phyloP scores from a whole-genome alignment of 2,113 vertebrate species.

The Butorides virescens region DNA sequence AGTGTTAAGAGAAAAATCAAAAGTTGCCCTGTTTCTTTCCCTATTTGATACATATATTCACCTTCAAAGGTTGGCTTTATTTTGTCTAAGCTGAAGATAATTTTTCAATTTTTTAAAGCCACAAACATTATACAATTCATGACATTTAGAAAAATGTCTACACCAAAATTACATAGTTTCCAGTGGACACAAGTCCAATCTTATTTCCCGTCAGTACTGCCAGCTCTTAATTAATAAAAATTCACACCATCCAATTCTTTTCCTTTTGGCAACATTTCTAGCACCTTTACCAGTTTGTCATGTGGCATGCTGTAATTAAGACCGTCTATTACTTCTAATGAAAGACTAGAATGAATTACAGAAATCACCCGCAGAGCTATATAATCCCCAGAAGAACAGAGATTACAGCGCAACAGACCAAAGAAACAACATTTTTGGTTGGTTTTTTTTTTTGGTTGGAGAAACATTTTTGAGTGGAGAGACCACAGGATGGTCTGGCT shows the following conservation, averaged over 20 bases:
- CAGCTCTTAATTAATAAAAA: slow-evolving; percentile 69
- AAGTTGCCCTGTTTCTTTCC: background rate
- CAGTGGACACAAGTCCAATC: slow-evolving; percentile 40
- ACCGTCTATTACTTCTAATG: slow-evolving; percentile 64
- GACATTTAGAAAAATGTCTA: slow-evolving; percentile 37
- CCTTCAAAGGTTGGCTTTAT: background rate
- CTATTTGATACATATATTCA: background rate
- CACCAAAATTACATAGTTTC: slow-evolving; percentile 30
- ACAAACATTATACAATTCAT: background rate
- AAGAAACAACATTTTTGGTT: background rate
- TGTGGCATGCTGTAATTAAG: slow-evolving; percentile 67
- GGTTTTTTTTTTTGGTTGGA: background rate
- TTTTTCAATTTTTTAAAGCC: slow-evolving; percentile 1
- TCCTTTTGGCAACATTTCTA: slow-evolving; percentile 65
- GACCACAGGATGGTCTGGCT: background rate
- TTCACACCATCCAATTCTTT: slow-evolving; percentile 60
- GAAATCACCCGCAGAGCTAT: slow-evolving; percentile 52
- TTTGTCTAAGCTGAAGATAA: slow-evolving; percentile 14
- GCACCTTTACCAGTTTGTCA: slow-evolving; percentile 67
- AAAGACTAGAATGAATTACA: slow-evolving; percentile 63
- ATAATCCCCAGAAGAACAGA: slow-evolving; percentile 38
- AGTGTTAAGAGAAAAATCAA: background rate
- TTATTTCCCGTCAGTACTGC: slow-evolving; percentile 36
- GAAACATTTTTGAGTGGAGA: slow-evolving; percentile 5
- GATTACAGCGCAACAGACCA: slow-evolving; percentile 52